phyloP scores from a whole-genome alignment of 2,113 vertebrate genomes.

The Scomber colias region DNA sequence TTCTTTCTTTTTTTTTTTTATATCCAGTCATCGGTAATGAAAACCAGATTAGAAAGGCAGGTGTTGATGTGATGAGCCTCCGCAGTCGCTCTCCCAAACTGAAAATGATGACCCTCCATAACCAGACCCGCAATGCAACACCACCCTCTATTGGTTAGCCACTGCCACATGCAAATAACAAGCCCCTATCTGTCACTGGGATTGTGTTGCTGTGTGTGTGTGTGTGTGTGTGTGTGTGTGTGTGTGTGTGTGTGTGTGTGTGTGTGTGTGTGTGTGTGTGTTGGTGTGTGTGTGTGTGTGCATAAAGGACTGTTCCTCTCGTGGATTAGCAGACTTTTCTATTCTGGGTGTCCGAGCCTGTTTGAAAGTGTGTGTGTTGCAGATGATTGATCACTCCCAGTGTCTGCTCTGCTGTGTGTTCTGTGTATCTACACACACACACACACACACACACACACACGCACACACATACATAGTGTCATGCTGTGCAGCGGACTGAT shows the following conservation, averaged over 20 bases:
- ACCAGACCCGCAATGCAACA: constrained; percentile 81
- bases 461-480: neutral
- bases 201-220: constrained; percentile 1
- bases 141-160: constrained; percentile 83
- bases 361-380: constrained; percentile 40
- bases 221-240: constrained; percentile 14
- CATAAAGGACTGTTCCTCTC: neutral
- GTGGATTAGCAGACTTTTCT: constrained; percentile 20
- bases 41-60: constrained; percentile 40
- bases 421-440: neutral
- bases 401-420: constrained; percentile 16
- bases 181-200: neutral
- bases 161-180: constrained; percentile 62
- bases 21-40: constrained; percentile 34
- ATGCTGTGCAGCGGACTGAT: constrained; percentile 6
- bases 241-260: constrained; percentile 9
- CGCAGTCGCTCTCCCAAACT: neutral
- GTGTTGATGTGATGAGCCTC: constrained; percentile 44
- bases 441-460: no score
- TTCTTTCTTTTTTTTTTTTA: no score
- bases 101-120: constrained; percentile 15
- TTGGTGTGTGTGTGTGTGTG: neutral
- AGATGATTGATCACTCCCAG: constrained; percentile 47
- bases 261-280: constrained; percentile 7
- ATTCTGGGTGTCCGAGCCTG: constrained; percentile 14